Evolutionary conservation across 2,797 vertebrate species (phyloP).

Genomic region (Xenentodon cancila): DNA sequence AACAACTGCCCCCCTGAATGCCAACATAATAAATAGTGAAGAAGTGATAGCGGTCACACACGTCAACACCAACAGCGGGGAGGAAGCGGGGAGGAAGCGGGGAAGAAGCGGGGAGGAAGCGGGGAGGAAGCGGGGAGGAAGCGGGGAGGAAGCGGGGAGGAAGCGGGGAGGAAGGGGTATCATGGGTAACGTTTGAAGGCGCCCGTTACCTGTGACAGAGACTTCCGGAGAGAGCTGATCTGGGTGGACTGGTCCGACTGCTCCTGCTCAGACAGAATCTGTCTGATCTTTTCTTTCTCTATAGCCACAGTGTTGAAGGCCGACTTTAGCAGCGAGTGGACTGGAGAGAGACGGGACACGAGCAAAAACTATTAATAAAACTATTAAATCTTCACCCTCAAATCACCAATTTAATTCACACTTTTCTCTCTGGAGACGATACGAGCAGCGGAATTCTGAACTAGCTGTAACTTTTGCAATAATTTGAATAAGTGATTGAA

Average conservation of each 20-base stretch:
- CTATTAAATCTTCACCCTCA: no score
- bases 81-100: no score
- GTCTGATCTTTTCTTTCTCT: slow-evolving; percentile 98
- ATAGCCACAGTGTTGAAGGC: slow-evolving; percentile 99
- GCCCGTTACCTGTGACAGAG: slow-evolving; percentile 93
- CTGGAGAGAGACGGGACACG: slow-evolving; percentile 69
- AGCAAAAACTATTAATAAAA: background rate
- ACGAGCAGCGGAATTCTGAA: no score
- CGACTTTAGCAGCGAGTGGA: slow-evolving; percentile 97
- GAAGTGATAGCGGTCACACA: background rate
- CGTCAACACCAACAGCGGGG: background rate
- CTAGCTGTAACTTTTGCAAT: no score
- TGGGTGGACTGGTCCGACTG: slow-evolving; percentile 89
- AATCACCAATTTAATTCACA: no score
- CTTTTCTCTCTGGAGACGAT: no score
- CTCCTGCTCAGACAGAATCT: slow-evolving; percentile 94
- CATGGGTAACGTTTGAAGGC: slow-evolving; percentile 3
- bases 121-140: slow-evolving; percentile 5
- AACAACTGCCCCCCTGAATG: slow-evolving; percentile 2
- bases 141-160: slow-evolving; percentile 6
- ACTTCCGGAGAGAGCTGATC: slow-evolving; percentile 92
- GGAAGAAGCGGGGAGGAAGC: background rate
- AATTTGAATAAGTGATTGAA: no score
- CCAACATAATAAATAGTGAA: slow-evolving; percentile 2
- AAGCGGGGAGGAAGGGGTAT: slow-evolving; percentile 11